These are phyloP conservation scores for Venturia canescens DNA, from an alignment of 1,140 invertebrate genomes.

Conservation along the genomic window DNA sequence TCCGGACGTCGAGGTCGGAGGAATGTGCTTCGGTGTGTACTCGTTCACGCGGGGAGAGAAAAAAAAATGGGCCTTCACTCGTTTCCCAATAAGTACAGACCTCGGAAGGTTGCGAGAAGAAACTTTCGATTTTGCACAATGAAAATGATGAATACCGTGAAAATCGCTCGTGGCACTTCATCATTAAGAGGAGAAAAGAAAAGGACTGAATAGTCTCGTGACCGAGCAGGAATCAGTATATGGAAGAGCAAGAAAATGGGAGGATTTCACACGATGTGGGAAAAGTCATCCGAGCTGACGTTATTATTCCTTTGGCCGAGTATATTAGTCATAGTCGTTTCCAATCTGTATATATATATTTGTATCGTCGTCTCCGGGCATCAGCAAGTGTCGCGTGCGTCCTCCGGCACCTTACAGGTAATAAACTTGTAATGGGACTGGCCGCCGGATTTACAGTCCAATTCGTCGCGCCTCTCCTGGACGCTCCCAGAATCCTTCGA, in stretches of 20 bases:
- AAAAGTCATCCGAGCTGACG: slow-evolving; percentile 24
- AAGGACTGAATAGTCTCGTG: background rate
- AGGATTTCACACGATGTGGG: slow-evolving; percentile 16
- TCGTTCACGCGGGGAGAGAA: background rate
- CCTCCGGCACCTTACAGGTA: slow-evolving; percentile 58
- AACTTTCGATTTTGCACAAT: slow-evolving; percentile 21
- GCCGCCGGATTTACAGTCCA: slow-evolving; percentile 62
- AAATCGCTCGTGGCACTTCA: slow-evolving; percentile 48
- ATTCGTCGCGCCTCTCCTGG: slow-evolving; percentile 55
- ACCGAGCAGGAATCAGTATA: background rate
- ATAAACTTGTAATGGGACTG: slow-evolving; percentile 68
- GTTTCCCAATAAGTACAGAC: background rate
- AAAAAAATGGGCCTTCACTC: background rate
- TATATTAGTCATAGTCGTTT: background rate
- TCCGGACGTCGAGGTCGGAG: background rate
- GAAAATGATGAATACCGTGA: slow-evolving; percentile 45
- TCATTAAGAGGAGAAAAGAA: slow-evolving; percentile 41
- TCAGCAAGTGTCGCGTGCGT: slow-evolving; percentile 47
- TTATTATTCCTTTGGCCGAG: slow-evolving; percentile 24
- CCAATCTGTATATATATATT: background rate
- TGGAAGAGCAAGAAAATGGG: background rate
- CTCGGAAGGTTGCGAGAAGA: background rate
- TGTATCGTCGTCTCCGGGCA: background rate
- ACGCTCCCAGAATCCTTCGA: slow-evolving; percentile 37
- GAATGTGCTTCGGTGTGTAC: background rate